Conservation (phyloP, 2,797 vertebrate genomes). For the Brachymystax lenok region DNA sequence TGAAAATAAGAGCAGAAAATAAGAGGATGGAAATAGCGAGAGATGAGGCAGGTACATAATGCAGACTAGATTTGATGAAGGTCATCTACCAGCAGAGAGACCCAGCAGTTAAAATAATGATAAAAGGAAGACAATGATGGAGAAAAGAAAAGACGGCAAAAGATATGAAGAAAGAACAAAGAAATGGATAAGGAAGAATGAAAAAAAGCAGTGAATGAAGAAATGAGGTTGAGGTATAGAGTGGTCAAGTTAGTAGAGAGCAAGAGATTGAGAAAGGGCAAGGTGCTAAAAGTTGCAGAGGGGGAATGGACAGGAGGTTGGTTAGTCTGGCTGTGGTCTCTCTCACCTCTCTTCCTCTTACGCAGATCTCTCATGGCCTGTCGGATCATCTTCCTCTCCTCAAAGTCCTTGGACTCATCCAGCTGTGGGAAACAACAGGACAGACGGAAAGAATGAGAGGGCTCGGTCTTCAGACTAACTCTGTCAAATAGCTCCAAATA, state of each 20-base stretch:
- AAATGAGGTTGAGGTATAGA: background rate
- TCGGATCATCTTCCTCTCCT: conserved; percentile 91
- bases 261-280: conserved; percentile 4
- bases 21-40: background rate
- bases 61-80: background rate
- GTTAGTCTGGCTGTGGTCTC: background rate
- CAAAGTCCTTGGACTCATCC: conserved; percentile 89
- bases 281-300: background rate
- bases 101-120: background rate
- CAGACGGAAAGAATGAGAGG: conserved; percentile 22
- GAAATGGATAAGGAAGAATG: conserved; percentile 3
- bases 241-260: background rate
- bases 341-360: conserved; percentile 93
- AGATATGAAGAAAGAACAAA: background rate
- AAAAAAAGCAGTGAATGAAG: conserved; percentile 1
- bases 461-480: conserved; percentile 25
- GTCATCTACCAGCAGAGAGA: background rate
- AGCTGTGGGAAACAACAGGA: conserved; percentile 73
- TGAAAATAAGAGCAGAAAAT: conserved; percentile 10
- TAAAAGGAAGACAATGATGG: background rate
- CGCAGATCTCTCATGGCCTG: conserved; percentile 93
- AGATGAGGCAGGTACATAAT: background rate
- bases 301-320: background rate
- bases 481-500: conserved; percentile 13
- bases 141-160: background rate